Conservation (phyloP, 2,797 vertebrate genomes). For the Lophotriccus pileatus region DNA sequence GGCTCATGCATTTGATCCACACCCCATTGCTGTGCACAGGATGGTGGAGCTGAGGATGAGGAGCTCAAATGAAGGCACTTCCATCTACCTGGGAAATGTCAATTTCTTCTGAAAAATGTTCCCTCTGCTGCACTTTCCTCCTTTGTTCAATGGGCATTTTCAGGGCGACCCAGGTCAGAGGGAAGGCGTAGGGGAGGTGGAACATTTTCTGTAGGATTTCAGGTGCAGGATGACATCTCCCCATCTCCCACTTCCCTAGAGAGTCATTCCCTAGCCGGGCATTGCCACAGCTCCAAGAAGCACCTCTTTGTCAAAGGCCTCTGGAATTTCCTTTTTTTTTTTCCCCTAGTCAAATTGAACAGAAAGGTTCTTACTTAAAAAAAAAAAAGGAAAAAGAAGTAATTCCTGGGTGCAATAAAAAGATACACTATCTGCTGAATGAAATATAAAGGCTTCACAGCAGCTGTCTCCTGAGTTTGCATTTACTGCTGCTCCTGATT, state of each 20-base stretch:
- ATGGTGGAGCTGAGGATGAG: background rate
- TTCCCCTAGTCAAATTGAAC: background rate
- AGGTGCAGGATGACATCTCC: background rate
- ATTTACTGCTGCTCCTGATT: slow-evolving; percentile 77
- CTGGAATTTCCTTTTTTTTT: slow-evolving; percentile 22
- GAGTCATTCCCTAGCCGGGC: background rate
- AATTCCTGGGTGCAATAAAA: slow-evolving; percentile 73
- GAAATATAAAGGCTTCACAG: slow-evolving; percentile 80
- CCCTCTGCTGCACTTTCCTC: background rate
- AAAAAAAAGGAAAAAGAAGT: background rate
- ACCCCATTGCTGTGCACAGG: background rate
- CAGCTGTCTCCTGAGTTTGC: slow-evolving; percentile 77
- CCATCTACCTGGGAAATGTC: background rate
- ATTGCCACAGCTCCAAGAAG: background rate
- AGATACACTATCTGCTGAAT: slow-evolving; percentile 76
- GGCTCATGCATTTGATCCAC: background rate
- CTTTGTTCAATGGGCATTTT: background rate
- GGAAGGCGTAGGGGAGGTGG: rapidly evolving
- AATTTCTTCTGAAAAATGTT: background rate
- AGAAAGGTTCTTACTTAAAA: slow-evolving; percentile 35
- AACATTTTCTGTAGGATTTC: background rate
- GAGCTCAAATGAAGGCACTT: background rate
- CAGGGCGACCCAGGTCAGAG: background rate
- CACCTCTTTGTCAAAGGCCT: background rate
- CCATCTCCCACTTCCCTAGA: background rate